Conservation (phyloP, 2,113 vertebrate species). For the Tonatia bakeri region DNA sequence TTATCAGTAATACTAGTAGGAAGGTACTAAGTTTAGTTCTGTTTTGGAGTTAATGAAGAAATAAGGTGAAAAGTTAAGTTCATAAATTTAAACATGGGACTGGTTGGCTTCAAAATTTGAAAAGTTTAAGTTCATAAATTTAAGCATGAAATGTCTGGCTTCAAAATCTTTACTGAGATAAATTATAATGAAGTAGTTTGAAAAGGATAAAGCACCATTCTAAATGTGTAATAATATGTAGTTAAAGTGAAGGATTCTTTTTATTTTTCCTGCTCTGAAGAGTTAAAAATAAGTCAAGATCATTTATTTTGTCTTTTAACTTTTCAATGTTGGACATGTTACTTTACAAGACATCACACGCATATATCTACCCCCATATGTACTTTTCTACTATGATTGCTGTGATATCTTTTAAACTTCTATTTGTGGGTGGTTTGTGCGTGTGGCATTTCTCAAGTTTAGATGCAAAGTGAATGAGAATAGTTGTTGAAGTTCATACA, state of each 20-base stretch:
- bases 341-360: background rate
- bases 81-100: background rate
- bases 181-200: background rate
- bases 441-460: slow-evolving; percentile 23
- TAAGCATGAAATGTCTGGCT: background rate
- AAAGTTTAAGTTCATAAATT: background rate
- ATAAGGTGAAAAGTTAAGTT: background rate
- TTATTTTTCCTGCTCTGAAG: background rate
- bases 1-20: background rate
- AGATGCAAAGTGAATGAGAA: background rate
- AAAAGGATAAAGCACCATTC: background rate
- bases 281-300: background rate
- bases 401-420: background rate
- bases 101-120: background rate
- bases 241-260: background rate
- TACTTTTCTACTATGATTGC: background rate
- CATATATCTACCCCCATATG: background rate
- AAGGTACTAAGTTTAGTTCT: background rate
- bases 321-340: background rate
- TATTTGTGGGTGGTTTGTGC: background rate
- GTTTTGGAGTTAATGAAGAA: background rate
- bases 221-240: background rate
- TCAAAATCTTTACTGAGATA: background rate
- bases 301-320: slow-evolving; percentile 15
- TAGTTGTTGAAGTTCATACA: slow-evolving; percentile 15